Evolutionary conservation across 2,113 vertebrate genomes (phyloP), one percentile per base, ranked within the genome.

Genomic region (Pterophyllum scalare): DNA sequence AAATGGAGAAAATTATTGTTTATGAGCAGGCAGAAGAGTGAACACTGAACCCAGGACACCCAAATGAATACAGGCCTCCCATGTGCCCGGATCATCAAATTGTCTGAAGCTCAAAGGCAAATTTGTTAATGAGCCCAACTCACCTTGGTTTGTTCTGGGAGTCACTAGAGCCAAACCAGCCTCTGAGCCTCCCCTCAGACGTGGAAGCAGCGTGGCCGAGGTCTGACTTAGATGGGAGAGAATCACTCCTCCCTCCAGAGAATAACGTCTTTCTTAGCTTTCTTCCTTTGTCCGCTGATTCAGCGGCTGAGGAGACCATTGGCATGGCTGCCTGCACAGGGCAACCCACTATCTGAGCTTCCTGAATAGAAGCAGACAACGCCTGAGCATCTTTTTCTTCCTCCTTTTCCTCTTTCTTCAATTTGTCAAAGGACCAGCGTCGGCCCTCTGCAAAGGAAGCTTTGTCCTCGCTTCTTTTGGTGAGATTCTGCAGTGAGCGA

Each of bases 141-240:
- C 95, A 99, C 98, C 98, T 99, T 83, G 97, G 97, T 93, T 97
- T 99, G 87, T 97, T 97, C 89, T 96, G 97, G 81, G 95, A 60
- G 79, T 99, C 98, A 87, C 96, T 93, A 19, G 96, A 95, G 26
- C 96, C 95, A 31, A 98, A 98, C 98, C 97, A 98, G 86, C 97
- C 90, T 89, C 95, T 96, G 28, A 90, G 91, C 83, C 94, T 96
- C 56, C 97, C 97, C 2, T 98, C 97, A 17, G 95, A 94, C 0
- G 87, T 19, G 1, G 83, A 80, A 65, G 33, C 86, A 15, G 26
- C 81, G 70, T 84, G 93, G 93, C 91, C 94, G 24, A 93, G 93
- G 31, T 96, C 92, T 0, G 92, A 93, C 87, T 96, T 97, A 2
- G 75, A 28, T 0, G 97, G 96, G 1, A 95, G 92, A 52, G 96